These are phyloP conservation scores for Exephanes ischioxanthus DNA, from an alignment of 2,888 invertebrate genomes.

Conservation along the genomic window DNA sequence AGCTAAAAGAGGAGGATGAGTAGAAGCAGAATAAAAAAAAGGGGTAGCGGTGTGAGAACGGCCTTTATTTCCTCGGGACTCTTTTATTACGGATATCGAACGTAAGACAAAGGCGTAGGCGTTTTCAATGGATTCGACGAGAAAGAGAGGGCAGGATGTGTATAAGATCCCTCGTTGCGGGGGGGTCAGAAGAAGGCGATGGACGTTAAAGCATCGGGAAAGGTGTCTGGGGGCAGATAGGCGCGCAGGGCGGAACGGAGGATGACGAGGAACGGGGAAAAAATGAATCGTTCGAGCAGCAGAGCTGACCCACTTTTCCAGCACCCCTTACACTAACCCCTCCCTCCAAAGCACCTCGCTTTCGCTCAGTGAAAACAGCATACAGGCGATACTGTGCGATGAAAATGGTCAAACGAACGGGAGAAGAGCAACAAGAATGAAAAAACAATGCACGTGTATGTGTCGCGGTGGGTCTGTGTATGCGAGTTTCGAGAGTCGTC, in stretches of 20 bases:
- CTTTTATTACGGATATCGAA: constrained; percentile 66
- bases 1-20: constrained; percentile 17
- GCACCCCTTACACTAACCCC: constrained; percentile 19
- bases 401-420: constrained; percentile 13
- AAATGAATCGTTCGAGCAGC: constrained; percentile 62
- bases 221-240: constrained; percentile 48
- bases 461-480: not conserved
- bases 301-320: constrained; percentile 60
- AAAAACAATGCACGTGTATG: not conserved
- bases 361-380: constrained; percentile 13
- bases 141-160: constrained; percentile 18
- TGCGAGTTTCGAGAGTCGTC: not conserved
- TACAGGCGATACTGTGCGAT: not conserved
- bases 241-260: constrained; percentile 34
- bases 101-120: constrained; percentile 42
- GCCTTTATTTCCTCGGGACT: constrained; percentile 54
- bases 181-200: constrained; percentile 6
- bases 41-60: constrained; percentile 5
- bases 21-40: constrained; percentile 6
- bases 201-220: constrained; percentile 37
- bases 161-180: constrained; percentile 36
- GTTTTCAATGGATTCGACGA: constrained; percentile 61
- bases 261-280: constrained; percentile 28
- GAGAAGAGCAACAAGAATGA: not conserved
- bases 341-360: not conserved